These are phyloP conservation scores for Gonatopus flavifemur DNA, from an alignment of 1,140 invertebrate genomes.

Conservation along the genomic window DNA sequence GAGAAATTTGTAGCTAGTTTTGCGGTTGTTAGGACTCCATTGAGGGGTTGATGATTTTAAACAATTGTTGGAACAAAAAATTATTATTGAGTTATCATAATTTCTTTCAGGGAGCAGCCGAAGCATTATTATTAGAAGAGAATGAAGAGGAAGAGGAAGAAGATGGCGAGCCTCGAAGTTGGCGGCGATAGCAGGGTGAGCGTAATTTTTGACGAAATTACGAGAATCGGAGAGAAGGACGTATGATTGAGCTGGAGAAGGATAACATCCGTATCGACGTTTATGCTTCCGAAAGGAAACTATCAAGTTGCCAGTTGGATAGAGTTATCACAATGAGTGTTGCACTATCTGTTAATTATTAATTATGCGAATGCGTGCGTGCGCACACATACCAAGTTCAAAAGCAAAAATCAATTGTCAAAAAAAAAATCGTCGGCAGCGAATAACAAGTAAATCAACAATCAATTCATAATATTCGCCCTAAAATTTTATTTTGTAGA, in stretches of 20 bases:
- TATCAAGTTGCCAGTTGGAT: constrained; percentile 31
- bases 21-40: background rate
- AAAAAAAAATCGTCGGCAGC: no score
- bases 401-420: constrained; percentile 36
- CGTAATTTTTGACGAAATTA: constrained; percentile 35
- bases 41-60: background rate
- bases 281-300: constrained; percentile 28
- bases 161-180: constrained; percentile 61
- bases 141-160: constrained; percentile 67
- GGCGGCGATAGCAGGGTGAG: constrained; percentile 61
- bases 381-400: constrained; percentile 31
- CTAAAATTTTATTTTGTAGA: constrained; percentile 59
- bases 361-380: constrained; percentile 26
- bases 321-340: constrained; percentile 46
- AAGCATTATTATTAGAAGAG: constrained; percentile 51
- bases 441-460: no score
- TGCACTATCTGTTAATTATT: constrained; percentile 45
- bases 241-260: constrained; percentile 25
- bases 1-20: background rate
- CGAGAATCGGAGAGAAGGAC: constrained; percentile 30
- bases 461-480: constrained; percentile 45
- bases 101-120: constrained; percentile 37
- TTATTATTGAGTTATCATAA: constrained; percentile 8
- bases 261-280: constrained; percentile 30
- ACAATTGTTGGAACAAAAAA: constrained; percentile 9